Evolutionary conservation across 2,888 invertebrate species (phyloP).

Genomic region (Galeopsomyia nigrocyanea): DNA sequence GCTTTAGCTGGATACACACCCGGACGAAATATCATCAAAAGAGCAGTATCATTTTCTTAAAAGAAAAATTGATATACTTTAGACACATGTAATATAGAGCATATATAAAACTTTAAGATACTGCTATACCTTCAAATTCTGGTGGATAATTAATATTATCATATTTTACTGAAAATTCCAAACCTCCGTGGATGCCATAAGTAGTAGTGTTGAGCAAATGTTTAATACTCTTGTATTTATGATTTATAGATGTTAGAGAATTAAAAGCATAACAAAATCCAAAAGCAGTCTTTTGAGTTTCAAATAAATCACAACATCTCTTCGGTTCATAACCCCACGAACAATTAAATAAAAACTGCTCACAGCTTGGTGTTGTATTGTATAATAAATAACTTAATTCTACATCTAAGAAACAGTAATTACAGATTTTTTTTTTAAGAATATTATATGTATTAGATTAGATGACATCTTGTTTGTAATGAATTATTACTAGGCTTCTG

Average conservation of each 20-base stretch:
- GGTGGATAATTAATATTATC: not conserved
- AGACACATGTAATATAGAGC: not conserved
- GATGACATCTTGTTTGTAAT: too few species aligned
- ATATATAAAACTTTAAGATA: not conserved
- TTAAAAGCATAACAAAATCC: slow-evolving; percentile 40
- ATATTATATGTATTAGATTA: too few species aligned
- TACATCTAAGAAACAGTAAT: slow-evolving; percentile 14
- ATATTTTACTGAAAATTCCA: slow-evolving; percentile 4
- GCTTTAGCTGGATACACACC: slow-evolving; percentile 50
- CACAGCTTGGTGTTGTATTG: slow-evolving; percentile 12
- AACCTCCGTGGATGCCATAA: slow-evolving; percentile 12
- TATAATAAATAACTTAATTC: slow-evolving; percentile 21
- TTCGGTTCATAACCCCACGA: not conserved
- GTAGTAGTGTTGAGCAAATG: not conserved
- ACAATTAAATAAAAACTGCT: slow-evolving; percentile 21
- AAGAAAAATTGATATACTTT: slow-evolving; percentile 6
- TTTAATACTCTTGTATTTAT: not conserved
- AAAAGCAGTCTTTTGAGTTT: slow-evolving; percentile 26
- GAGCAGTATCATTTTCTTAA: slow-evolving; percentile 17
- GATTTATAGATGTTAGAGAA: slow-evolving; percentile 20
- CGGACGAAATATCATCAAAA: slow-evolving; percentile 55
- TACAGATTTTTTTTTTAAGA: too few species aligned
- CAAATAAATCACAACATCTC: slow-evolving; percentile 35
- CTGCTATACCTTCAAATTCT: not conserved
- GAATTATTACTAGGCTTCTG: too few species aligned